A percentile compares a stretch with the other conserved stretches of the same genome.
Evolutionary conservation across 2,113 vertebrate species (phyloP).

Genomic region (Pipa parva): DNA sequence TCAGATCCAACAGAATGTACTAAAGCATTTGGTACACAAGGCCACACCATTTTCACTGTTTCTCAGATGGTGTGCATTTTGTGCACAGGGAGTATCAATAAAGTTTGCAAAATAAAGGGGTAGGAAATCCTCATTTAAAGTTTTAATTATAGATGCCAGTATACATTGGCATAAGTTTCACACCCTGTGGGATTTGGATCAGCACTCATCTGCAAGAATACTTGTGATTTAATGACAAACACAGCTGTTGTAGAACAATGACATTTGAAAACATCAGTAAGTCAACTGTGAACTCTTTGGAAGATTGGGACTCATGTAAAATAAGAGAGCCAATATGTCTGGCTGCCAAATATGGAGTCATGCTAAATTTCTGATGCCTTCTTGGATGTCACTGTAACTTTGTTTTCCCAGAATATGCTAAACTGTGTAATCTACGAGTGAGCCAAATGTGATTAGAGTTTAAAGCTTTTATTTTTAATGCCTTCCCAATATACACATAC

Average conservation of each 20-base stretch:
- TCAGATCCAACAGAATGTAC: no score
- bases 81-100: no score
- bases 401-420: background rate
- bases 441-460: conserved; percentile 33
- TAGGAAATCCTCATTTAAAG: no score
- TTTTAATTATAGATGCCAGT: no score
- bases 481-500: conserved; percentile 16
- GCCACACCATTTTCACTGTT: no score
- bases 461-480: conserved; percentile 25
- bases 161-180: background rate
- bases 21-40: no score
- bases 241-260: conserved; percentile 52
- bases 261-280: conserved; percentile 57
- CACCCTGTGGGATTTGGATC: background rate
- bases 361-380: conserved; percentile 46
- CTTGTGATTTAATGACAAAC: conserved; percentile 44
- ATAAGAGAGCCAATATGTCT: conserved; percentile 52
- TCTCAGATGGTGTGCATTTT: no score
- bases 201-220: background rate
- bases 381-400: conserved; percentile 43
- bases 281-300: conserved; percentile 59
- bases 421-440: background rate
- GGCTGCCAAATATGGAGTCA: conserved; percentile 49
- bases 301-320: conserved; percentile 59
- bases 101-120: no score